Base-by-base conservation (phyloP, 2,888 invertebrate genomes). In the Drosophila macrothrix region DNA sequence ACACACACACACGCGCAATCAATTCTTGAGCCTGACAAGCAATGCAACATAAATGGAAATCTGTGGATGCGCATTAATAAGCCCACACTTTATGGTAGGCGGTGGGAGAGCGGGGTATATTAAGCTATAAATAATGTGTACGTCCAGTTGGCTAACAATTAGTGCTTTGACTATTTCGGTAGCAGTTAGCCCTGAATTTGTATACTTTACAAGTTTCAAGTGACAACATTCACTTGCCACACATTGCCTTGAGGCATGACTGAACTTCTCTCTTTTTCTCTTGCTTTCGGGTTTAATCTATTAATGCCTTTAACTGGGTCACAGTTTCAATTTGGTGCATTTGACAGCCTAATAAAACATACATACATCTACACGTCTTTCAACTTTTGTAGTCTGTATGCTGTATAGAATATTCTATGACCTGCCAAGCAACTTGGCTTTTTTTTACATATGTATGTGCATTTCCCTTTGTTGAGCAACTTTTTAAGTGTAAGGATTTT, bases 291-390 rank as follows among this genome's bases (percentile, higher is more conserved):
- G 41, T 1, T 14, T 71, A 54, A 76, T 65, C 56, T 77, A 75
- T 72, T 77, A 76, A 76, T 77, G 58, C 56, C 49, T 25, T 50
- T 53, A 78, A 67, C 63, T 78, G 55, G 78, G 76, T 73, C 78
- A 73, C 67, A 67, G 64, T 46, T 75, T 68, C 60, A 76, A 76
- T 76, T 68, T 60, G 28, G n/a, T 76, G 54, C 65, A 70, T 56
- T 75, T 67, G 76, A 75, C 61, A 68, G 68, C 59, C 52, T 55
- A 37, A 69, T 76, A 64, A 75, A 75, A 69, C 29, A 76, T 75
- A 52, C 29, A 72, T 72, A 43, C 19, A 25, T 55, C 35, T 39
- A 22, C 55, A 56, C 50, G 22, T 41, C 33, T 49, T 33, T 49
- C 68, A 68, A 68, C 10, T 50, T 19, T 25, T 19, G 31, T 22